Base-by-base conservation (phyloP, 2,113 vertebrate genomes). In the Pedetes capensis region DNA sequence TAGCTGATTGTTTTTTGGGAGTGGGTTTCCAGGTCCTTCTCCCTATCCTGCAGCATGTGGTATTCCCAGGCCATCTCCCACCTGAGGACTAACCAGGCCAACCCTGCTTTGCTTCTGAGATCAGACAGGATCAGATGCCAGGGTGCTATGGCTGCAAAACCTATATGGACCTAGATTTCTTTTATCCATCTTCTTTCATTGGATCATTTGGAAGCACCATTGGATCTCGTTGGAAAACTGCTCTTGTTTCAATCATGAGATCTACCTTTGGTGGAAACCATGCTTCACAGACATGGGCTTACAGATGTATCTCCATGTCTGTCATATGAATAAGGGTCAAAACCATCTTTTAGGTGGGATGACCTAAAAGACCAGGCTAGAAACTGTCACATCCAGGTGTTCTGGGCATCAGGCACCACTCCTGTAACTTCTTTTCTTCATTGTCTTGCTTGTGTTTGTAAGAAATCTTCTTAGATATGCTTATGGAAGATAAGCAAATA, bases 391-490 rank as follows among this genome's bases (percentile, higher is more conserved):
- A 2, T 8, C 14, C 17, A 8, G 12, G 61, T 29, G 14, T 9
- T 34, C 7, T 39, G 23, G 85, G 25, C n/a, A 68, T 3, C 2
- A 0, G 7, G 64, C 11, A 4, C 10, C 5, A 6, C 16, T 1
- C 34, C 22, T 53, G 22, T 16, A 8, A 13, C 49, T 68, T 32
- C 29, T 32, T 47, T 53, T 53, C 53, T 78, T 68, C 57, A 34
- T 29, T 57, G 23, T 32, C 34, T 59, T 88, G n/a, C 27, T 23
- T 71, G 8, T 71, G 66, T 80, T 53, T 53, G 32, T 47, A 47
- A 83, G 63, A 94, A 57, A 75, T 83, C 61, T 71, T 81, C 74
- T 78, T 81, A 87, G 69, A 87, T 37, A 68, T 84, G 25, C 32
- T 44, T 23, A n/a, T 34, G 34, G 55, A 87, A 25, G 13, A 20